A percentile compares a stretch with the other conserved stretches of the same genome.
These are phyloP conservation scores for Philypnodon macrostomus DNA, from an alignment of 2,797 vertebrate species.

Conservation along the genomic window DNA sequence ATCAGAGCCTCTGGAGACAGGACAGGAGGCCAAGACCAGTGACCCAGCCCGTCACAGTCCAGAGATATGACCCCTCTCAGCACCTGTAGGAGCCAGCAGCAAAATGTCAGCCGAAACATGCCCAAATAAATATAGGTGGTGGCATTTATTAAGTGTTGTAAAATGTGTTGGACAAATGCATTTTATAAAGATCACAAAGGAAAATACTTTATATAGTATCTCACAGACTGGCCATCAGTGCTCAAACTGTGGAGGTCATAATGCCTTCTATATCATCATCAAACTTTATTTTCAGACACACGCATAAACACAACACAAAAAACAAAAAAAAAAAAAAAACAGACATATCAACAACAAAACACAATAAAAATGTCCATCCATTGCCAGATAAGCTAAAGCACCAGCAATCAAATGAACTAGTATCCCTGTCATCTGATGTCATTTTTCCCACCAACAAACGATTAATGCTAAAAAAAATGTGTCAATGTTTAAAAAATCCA, in stretches of 20 bases:
- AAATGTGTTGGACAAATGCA: neutral
- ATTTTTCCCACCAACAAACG: constrained; percentile 1
- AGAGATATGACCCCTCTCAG: constrained; percentile 19
- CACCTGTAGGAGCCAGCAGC: constrained; percentile 4
- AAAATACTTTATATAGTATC: no score
- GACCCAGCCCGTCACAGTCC: constrained; percentile 9
- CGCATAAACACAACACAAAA: no score
- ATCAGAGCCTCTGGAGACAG: constrained; percentile 24
- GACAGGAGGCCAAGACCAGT: constrained; percentile 11
- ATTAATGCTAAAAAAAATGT: no score
- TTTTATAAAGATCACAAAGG: neutral
- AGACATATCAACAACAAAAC: no score
- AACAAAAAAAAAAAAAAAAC: no score
- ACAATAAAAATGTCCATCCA: no score
- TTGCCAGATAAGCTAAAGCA: no score
- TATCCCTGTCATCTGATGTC: neutral
- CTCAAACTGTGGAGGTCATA: no score
- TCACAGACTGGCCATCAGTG: no score
- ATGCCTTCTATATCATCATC: no score
- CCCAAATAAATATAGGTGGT: neutral
- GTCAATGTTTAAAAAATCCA: no score
- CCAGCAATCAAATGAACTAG: neutral
- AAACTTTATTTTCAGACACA: no score
- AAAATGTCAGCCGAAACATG: constrained; percentile 34
- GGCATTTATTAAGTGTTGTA: neutral